These are phyloP conservation scores for Bos indicus DNA, from an alignment of 2,113 vertebrate genomes.

Conservation along the genomic window DNA sequence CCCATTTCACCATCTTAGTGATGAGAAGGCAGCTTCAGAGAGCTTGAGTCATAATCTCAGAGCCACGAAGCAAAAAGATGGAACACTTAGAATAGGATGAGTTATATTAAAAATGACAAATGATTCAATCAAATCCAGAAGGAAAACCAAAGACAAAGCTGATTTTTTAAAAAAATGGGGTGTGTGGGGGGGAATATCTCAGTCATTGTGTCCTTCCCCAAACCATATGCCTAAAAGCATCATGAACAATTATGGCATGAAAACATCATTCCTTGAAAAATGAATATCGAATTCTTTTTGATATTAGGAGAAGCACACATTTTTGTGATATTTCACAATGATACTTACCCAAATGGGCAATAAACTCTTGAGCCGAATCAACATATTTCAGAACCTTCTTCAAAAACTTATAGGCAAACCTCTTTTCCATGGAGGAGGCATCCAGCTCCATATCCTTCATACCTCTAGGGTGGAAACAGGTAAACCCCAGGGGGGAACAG, in stretches of 20 bases:
- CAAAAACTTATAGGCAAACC: slow-evolving; percentile 97
- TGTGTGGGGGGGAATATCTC: neutral
- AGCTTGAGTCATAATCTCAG: neutral
- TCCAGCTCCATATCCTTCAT: slow-evolving; percentile 93
- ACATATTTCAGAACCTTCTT: slow-evolving; percentile 98
- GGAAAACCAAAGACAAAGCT: neutral
- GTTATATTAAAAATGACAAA: neutral
- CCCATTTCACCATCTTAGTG: neutral
- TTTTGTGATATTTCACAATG: neutral
- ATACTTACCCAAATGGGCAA: slow-evolving; percentile 92
- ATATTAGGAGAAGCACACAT: neutral
- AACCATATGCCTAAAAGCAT: neutral
- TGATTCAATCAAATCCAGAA: neutral
- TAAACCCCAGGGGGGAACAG: slow-evolving; percentile 6
- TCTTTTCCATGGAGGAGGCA: slow-evolving; percentile 97
- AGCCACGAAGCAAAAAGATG: neutral
- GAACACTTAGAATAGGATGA: neutral
- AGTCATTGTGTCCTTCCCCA: neutral
- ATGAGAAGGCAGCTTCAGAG: neutral
- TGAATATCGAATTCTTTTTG: neutral
- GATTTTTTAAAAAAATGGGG: neutral
- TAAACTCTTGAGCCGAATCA: slow-evolving; percentile 97
- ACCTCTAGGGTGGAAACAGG: slow-evolving; percentile 80
- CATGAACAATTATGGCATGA: neutral
- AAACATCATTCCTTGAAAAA: neutral